Evolutionary conservation across 30 jellyfish, hydroid and myxozoan species (phyloP).

Genomic region (Aurelia aurita): DNA sequence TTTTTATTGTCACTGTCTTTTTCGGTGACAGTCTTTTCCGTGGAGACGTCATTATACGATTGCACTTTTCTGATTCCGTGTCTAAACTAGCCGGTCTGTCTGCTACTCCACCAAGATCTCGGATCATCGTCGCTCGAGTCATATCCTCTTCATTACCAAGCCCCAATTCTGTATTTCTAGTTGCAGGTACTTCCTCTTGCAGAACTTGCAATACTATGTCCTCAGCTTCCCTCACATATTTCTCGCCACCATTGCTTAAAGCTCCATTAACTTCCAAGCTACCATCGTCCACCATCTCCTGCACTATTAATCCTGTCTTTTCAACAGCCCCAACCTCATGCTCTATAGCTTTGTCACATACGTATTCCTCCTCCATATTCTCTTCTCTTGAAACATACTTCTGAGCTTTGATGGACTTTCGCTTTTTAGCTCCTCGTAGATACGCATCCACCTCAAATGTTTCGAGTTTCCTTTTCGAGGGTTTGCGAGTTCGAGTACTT

Average conservation of each 20-base stretch:
- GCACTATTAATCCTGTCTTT: no score
- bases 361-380: not conserved
- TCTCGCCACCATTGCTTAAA: not conserved
- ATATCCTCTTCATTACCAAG: not conserved
- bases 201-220: no score
- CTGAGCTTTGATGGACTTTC: not conserved
- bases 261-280: not conserved
- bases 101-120: not conserved
- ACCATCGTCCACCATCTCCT: not conserved
- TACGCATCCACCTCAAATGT: not conserved
- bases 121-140: not conserved
- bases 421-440: slow-evolving; percentile 2
- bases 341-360: not conserved
- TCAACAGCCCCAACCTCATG: not conserved
- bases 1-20: no score
- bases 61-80: not conserved
- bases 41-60: not conserved
- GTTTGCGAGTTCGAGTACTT: not conserved
- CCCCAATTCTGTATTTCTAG: not conserved
- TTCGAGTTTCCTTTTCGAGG: not conserved
- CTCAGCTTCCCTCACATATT: not conserved
- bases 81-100: not conserved
- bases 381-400: not conserved
- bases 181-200: no score
- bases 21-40: not conserved